Base-by-base conservation (phyloP, 2,113 vertebrate genomes). In the Plectropomus leopardus region DNA sequence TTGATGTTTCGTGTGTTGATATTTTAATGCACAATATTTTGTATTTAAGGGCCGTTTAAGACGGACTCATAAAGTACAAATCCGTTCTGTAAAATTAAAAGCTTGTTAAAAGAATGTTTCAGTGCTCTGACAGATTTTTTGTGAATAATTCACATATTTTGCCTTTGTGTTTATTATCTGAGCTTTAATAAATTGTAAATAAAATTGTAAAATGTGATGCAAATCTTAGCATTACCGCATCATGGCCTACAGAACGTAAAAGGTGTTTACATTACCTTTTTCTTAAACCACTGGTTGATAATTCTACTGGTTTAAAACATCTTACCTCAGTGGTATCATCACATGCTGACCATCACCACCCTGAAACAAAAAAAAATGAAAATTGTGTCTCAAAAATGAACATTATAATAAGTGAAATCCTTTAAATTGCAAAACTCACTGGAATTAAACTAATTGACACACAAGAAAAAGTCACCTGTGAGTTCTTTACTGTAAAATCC, bases 11-110 rank as follows among this genome's bases (percentile, higher is more conserved):
- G n/a, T 53, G 40, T 83, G 70, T 71, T 66, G 4, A 67, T 19
- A 28, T 55, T 78, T 76, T 32, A 34, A 78, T 69, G 73, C 77
- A 89, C 61, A 76, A n/a, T 77, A 63, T 76, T 91, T 81, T 88
- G 80, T 83, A 74, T 34, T n/a, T n/a, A 7, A 48, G 61, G 28
- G 32, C 44, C 82, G 72, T 59, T 16, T 7, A 21, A 47, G 32
- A 74, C 28, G 30, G 34, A 50, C 47, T 6, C 13, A 77, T 80
- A 15, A 76, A 78, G 53, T 76, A 23, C 16, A 69, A 63, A 84
- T 32, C 42, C 80, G 34, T 78, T 79, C 30, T 85, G 72, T 65
- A 23, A 68, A 74, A 89, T 78, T 80, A 86, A 80, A 82, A 48
- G 67, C 69, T 69, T 74, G 34, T 79, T 83, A 8, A 64, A 69